Evolutionary conservation across 2,797 vertebrate genomes (phyloP).

Genomic region (Chromobotia macracanthus): DNA sequence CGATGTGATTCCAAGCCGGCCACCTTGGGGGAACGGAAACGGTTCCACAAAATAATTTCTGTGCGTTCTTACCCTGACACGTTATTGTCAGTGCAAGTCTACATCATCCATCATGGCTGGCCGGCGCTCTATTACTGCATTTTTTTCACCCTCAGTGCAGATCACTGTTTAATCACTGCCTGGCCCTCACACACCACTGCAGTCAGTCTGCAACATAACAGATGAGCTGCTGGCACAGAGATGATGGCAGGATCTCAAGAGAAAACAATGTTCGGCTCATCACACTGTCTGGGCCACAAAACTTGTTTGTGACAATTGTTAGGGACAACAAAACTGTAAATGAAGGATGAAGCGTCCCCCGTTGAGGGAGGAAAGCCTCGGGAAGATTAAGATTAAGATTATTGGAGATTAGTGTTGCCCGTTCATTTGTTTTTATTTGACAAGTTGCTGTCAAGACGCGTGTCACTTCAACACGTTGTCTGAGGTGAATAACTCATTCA

Average conservation of each 20-base stretch:
- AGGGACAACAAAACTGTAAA: constrained; percentile 33
- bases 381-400: constrained; percentile 41
- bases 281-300: constrained; percentile 20
- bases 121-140: constrained; percentile 29
- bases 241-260: constrained; percentile 25
- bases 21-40: constrained; percentile 21
- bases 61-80: constrained; percentile 43
- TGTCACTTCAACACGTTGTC: constrained; percentile 18
- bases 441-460: constrained; percentile 26
- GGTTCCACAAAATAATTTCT: constrained; percentile 47
- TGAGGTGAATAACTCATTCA: constrained; percentile 43
- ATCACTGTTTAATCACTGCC: constrained; percentile 59
- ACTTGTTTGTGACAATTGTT: constrained; percentile 32
- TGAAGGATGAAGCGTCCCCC: constrained; percentile 34
- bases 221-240: constrained; percentile 51
- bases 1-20: background rate
- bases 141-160: constrained; percentile 23
- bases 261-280: constrained; percentile 26
- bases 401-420: constrained; percentile 20
- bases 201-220: constrained; percentile 47
- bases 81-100: constrained; percentile 58
- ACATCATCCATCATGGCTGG: constrained; percentile 55
- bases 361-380: constrained; percentile 8
- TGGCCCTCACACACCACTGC: constrained; percentile 26
- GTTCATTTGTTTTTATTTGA: constrained; percentile 43